Conservation (phyloP, 1,140 invertebrate species). For the Propsilocerus akamusi region DNA sequence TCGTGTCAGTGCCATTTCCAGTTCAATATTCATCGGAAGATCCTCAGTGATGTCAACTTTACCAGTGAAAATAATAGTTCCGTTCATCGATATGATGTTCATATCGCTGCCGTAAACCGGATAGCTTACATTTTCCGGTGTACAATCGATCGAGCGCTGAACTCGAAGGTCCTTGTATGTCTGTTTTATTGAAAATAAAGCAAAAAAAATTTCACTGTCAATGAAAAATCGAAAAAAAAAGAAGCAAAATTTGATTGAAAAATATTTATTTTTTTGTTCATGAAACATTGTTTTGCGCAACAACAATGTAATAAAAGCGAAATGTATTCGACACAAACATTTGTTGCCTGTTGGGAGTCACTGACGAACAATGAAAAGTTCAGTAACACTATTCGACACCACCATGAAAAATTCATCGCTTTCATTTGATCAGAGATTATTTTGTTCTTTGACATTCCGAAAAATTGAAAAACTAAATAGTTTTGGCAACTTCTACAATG, state of each 20-base stretch:
- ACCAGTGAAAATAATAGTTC: background rate
- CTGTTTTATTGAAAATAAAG: background rate
- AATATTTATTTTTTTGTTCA: no score
- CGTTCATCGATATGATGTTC: background rate
- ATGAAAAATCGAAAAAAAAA: background rate
- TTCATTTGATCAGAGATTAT: no score
- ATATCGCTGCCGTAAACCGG: background rate
- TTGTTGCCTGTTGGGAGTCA: background rate
- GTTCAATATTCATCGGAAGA: background rate
- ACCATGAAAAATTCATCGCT: background rate
- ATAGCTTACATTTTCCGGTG: background rate
- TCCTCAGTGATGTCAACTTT: background rate
- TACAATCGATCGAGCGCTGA: background rate
- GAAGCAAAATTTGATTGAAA: no score
- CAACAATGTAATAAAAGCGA: no score
- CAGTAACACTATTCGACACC: background rate
- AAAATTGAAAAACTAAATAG: no score
- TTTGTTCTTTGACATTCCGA: no score
- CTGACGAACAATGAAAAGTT: background rate
- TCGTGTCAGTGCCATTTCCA: background rate
- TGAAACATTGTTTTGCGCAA: no score
- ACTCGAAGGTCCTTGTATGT: background rate
- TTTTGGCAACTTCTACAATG: no score
- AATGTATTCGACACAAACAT: no score
- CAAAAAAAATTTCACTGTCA: background rate